These are phyloP conservation scores for Eupristina koningsbergeri DNA, from an alignment of 1,140 invertebrate species.

Conservation along the genomic window DNA sequence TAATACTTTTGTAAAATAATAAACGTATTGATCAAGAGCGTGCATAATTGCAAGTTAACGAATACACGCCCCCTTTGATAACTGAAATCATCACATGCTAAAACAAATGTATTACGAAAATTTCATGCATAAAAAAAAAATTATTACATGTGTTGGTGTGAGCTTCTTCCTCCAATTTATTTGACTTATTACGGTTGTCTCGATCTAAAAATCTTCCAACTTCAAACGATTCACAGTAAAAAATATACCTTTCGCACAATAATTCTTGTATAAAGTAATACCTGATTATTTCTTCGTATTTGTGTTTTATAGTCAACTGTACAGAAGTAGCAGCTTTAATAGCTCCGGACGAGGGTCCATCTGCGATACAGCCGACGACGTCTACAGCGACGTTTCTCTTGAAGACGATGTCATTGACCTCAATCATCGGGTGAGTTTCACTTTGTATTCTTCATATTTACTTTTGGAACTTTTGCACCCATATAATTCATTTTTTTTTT, in stretches of 20 bases:
- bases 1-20: background rate
- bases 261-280: no score
- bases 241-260: no score
- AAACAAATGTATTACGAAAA: background rate
- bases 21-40: conserved; percentile 25
- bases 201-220: no score
- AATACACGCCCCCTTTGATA: conserved; percentile 6
- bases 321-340: conserved; percentile 91
- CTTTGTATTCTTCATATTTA: no score
- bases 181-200: no score
- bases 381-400: conserved; percentile 91
- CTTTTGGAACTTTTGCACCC: no score
- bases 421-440: conserved; percentile 85
- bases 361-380: conserved; percentile 91
- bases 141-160: no score
- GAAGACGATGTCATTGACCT: conserved; percentile 93
- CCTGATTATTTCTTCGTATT: background rate
- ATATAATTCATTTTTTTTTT: no score
- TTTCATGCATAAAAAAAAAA: no score
- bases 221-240: no score
- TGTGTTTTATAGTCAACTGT: conserved; percentile 82
- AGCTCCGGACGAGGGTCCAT: conserved; percentile 90
- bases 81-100: background rate
- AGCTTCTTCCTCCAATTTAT: no score
- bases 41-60: background rate